These are phyloP conservation scores for Drosophila macrospina DNA, from an alignment of 2,888 invertebrate genomes.

Conservation along the genomic window DNA sequence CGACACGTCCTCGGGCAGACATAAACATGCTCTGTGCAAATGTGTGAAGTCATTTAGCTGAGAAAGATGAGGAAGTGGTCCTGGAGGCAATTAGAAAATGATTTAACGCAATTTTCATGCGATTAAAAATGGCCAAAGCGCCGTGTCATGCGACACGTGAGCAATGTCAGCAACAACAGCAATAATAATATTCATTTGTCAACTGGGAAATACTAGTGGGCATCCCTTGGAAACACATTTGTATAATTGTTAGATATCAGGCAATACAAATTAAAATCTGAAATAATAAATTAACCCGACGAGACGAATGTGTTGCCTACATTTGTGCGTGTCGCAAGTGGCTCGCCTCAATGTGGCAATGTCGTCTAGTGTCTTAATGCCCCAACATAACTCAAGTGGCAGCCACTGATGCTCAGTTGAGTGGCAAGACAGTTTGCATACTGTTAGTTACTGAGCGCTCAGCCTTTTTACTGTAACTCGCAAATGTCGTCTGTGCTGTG, in stretches of 20 bases:
- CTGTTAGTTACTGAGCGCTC: slow-evolving; percentile 63
- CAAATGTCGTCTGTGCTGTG: slow-evolving; percentile 18
- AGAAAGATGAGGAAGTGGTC: slow-evolving; percentile 22
- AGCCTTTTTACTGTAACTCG: slow-evolving; percentile 69
- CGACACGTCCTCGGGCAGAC: slow-evolving; percentile 55
- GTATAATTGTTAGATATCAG: slow-evolving; percentile 26
- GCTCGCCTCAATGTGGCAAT: slow-evolving; percentile 7
- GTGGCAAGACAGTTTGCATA: slow-evolving; percentile 70
- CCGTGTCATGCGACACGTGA: slow-evolving; percentile 35
- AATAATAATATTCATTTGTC: slow-evolving; percentile 19
- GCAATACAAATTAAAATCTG: slow-evolving; percentile 44
- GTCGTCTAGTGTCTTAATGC: slow-evolving; percentile 20
- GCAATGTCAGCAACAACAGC: background rate
- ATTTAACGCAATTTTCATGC: slow-evolving; percentile 67
- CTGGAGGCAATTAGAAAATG: slow-evolving; percentile 72
- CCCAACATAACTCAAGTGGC: slow-evolving; percentile 69
- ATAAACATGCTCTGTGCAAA: slow-evolving; percentile 52
- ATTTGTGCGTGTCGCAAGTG: slow-evolving; percentile 8
- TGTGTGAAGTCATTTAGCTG: slow-evolving; percentile 62
- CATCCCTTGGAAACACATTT: background rate
- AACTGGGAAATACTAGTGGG: slow-evolving; percentile 1
- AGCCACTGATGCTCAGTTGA: slow-evolving; percentile 47
- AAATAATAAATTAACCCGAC: slow-evolving; percentile 33
- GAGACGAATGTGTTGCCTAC: slow-evolving; percentile 32
- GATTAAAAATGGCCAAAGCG: slow-evolving; percentile 59